Evolutionary conservation across 2,113 vertebrate species (phyloP).

Genomic region (Lichenostomus cassidix): DNA sequence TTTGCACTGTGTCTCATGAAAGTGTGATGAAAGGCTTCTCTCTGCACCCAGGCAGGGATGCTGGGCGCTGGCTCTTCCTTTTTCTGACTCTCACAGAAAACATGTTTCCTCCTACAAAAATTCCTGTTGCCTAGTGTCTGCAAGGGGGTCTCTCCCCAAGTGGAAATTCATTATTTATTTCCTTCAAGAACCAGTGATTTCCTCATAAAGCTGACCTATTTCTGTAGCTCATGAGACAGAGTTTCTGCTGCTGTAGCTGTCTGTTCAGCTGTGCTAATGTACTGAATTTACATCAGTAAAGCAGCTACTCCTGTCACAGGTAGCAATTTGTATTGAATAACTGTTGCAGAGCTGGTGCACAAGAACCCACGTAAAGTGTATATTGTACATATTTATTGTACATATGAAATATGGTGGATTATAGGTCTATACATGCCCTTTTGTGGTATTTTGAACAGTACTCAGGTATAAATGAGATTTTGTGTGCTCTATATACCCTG

Average conservation of each 20-base stretch:
- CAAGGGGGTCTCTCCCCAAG: background rate
- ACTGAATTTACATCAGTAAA: background rate
- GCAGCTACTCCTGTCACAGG: background rate
- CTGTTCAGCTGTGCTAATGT: background rate
- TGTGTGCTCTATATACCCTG: background rate
- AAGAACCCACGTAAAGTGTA: background rate
- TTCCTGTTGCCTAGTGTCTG: rapidly evolving
- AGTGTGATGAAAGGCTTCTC: background rate
- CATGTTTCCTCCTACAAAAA: background rate
- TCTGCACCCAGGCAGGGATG: no score
- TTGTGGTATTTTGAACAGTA: background rate
- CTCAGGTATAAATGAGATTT: background rate
- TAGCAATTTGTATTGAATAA: background rate
- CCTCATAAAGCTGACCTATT: background rate
- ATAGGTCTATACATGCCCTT: background rate
- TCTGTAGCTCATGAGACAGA: background rate
- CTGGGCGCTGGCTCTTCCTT: background rate
- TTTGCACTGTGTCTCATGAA: background rate
- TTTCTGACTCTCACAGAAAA: background rate
- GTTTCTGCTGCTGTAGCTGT: background rate
- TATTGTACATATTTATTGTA: rapidly evolving
- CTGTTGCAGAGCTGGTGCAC: background rate
- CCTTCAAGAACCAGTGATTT: background rate
- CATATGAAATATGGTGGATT: background rate
- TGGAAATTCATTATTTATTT: background rate